These are phyloP conservation scores for Neodiprion fabricii DNA, from an alignment of 1,140 invertebrate species.

Conservation along the genomic window DNA sequence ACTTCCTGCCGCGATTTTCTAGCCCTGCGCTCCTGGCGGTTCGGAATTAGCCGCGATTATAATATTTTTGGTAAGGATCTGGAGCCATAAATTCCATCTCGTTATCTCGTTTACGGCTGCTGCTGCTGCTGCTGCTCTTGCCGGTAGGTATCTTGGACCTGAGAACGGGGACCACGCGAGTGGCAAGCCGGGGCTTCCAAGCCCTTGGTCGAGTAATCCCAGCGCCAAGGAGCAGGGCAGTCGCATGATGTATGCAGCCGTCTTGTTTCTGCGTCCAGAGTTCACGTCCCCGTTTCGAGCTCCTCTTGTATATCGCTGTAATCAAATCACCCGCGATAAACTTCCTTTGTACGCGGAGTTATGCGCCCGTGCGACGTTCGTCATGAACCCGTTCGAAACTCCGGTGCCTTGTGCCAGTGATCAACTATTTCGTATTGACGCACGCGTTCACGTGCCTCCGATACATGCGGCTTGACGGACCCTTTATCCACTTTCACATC, in stretches of 20 bases:
- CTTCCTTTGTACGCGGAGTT: conserved; percentile 55
- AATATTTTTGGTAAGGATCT: conserved; percentile 58
- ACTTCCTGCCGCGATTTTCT: conserved; percentile 8
- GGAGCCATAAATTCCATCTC: conserved; percentile 62
- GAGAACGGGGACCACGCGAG: conserved; percentile 19
- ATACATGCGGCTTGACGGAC: not conserved
- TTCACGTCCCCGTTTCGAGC: conserved; percentile 49
- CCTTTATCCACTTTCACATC: not conserved
- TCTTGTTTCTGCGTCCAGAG: conserved; percentile 50
- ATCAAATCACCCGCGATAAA: conserved; percentile 61
- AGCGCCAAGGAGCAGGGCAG: conserved; percentile 38
- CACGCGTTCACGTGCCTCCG: not conserved
- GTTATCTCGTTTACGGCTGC: conserved; percentile 61
- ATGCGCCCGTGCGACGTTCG: conserved; percentile 30
- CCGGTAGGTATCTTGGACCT: conserved; percentile 3
- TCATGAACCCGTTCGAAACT: not conserved
- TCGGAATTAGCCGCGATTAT: conserved; percentile 60
- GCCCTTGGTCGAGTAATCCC: conserved; percentile 26
- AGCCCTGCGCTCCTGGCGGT: conserved; percentile 31
- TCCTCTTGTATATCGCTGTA: conserved; percentile 56
- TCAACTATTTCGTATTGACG: not conserved
- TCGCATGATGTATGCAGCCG: conserved; percentile 59
- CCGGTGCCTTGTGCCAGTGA: not conserved
- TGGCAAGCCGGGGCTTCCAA: conserved; percentile 13
- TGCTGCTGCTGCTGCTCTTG: conserved; percentile 32